phyloP scores from a whole-genome alignment of 2,797 vertebrate species.

The Notolabrus celidotus region DNA sequence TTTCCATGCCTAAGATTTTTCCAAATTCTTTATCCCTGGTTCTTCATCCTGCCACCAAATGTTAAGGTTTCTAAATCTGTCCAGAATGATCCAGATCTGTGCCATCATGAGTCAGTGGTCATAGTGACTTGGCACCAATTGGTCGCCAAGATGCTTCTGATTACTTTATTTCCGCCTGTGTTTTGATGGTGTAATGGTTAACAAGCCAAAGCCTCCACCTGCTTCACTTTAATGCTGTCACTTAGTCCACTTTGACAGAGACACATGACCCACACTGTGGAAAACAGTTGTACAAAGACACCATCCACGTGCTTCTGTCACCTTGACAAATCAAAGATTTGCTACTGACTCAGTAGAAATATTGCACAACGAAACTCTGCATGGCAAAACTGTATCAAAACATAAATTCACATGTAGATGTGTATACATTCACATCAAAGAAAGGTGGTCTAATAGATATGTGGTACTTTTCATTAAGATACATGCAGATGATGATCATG shows the following conservation, averaged over 20 bases:
- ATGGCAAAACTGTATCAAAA: background rate
- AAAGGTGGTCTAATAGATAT: background rate
- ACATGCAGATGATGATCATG: background rate
- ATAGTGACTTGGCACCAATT: slow-evolving; percentile 26
- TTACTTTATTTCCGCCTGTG: slow-evolving; percentile 69
- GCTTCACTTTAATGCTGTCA: slow-evolving; percentile 75
- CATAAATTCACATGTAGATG: background rate
- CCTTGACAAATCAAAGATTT: slow-evolving; percentile 30
- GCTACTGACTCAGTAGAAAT: slow-evolving; percentile 31
- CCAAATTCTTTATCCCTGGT: background rate
- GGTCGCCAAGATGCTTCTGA: slow-evolving; percentile 42
- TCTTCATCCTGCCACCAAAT: background rate
- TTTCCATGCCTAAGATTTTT: slow-evolving; percentile 9
- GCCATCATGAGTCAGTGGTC: slow-evolving; percentile 22
- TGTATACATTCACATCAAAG: too few relatives aligned
- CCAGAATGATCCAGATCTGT: slow-evolving; percentile 31
- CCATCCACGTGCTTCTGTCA: slow-evolving; percentile 54
- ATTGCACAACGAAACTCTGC: too few relatives aligned
- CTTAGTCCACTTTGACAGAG: slow-evolving; percentile 57
- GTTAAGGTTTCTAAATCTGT: slow-evolving; percentile 13
- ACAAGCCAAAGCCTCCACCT: slow-evolving; percentile 73
- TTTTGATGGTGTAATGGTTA: slow-evolving; percentile 70
- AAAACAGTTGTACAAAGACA: slow-evolving; percentile 61
- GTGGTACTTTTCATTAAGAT: background rate
- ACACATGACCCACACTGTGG: slow-evolving; percentile 49